phyloP scores from a whole-genome alignment of 2,888 invertebrate species.

The Podabrus alpinus region DNA sequence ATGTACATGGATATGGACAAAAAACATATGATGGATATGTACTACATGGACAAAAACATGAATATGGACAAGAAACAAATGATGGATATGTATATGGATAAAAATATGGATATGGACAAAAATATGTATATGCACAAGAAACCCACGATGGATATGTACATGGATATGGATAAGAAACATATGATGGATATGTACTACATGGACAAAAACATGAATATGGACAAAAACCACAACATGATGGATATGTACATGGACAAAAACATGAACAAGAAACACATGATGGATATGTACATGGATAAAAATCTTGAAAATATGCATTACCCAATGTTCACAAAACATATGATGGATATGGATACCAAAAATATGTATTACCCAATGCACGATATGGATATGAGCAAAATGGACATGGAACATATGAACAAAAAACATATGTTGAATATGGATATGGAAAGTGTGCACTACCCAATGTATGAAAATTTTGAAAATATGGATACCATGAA shows the following conservation, averaged over 20 bases:
- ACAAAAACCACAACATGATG: neutral
- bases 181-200: neutral
- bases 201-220: neutral
- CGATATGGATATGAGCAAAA: neutral
- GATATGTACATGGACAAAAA: neutral
- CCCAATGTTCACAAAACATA: neutral
- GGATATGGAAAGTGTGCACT: neutral
- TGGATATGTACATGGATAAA: neutral
- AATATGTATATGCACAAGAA: neutral
- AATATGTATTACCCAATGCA: neutral
- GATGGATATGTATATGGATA: neutral
- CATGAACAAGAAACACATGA: neutral
- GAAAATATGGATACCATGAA: neutral
- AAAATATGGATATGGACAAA: neutral
- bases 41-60: neutral
- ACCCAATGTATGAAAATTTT: neutral
- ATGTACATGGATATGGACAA: neutral
- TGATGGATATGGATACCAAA: neutral
- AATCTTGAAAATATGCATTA: neutral
- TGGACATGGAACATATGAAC: neutral
- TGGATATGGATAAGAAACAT: neutral
- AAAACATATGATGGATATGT: neutral
- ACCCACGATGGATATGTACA: neutral
- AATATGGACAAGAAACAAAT: neutral
- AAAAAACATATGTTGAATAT: neutral